These are phyloP conservation scores for Pelecanus crispus DNA, from an alignment of 2,113 vertebrate genomes.

Conservation along the genomic window DNA sequence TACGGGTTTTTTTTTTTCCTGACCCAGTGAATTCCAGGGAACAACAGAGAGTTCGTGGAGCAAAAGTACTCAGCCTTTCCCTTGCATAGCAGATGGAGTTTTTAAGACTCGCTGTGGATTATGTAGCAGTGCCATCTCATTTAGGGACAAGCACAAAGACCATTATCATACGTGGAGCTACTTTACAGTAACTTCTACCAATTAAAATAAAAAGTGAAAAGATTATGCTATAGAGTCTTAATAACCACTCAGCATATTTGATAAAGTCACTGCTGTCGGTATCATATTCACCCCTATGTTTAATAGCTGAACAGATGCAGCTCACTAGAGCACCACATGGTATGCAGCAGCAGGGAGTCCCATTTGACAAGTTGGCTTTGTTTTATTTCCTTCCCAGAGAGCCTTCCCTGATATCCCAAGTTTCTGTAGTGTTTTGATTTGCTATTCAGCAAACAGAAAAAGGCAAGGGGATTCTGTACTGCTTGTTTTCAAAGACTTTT, in stretches of 20 bases:
- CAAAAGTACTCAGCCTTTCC: background rate
- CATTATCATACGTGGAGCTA: background rate
- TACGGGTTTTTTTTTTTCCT: background rate
- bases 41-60: background rate
- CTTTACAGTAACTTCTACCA: background rate
- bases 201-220: slow-evolving; percentile 29
- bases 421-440: slow-evolving; percentile 53
- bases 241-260: slow-evolving; percentile 46
- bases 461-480: background rate
- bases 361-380: slow-evolving; percentile 59
- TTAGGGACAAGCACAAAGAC: background rate
- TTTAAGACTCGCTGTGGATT: background rate
- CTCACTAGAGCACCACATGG: slow-evolving; percentile 51
- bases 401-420: slow-evolving; percentile 11
- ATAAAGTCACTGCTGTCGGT: slow-evolving; percentile 16
- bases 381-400: slow-evolving; percentile 55
- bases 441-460: slow-evolving; percentile 37
- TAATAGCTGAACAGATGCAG: slow-evolving; percentile 64
- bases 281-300: slow-evolving; percentile 22
- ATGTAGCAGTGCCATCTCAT: background rate
- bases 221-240: background rate
- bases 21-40: background rate
- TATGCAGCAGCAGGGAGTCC: slow-evolving; percentile 56
- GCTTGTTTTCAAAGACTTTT: slow-evolving; percentile 36
- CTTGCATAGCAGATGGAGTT: background rate